Base-by-base conservation (phyloP, 53 echinoderm and acorn worm genomes). In the Paracentrotus lividus region DNA sequence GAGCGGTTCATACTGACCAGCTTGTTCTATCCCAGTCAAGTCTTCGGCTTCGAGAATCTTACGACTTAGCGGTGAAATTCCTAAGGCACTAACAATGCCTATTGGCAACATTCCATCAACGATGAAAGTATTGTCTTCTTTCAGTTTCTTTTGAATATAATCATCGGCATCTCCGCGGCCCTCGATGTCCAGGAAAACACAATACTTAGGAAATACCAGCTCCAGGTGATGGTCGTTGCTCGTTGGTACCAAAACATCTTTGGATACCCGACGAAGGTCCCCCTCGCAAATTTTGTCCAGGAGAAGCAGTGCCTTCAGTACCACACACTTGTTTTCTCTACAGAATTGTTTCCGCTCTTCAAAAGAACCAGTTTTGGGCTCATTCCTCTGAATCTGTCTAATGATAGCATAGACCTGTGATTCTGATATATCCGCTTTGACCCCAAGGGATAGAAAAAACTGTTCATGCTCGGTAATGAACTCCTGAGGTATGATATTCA, bases 1-100 rank as follows among this genome's bases (percentile, higher is more conserved):
- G 5, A 94, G 47, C 60, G 94, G 78, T 84, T 94, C 94, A 90
- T 81, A 90, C 49, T 94, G 94, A 18, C 94, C 94, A 8, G 91
- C 90, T 61, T 94, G 94, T 14, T 58, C 90, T 44, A 94, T 90
- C 10, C 94, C 90, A 42, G 31, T 64, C 14, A 94, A 59, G 26
- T 94, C 90, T 27, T 94, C 90, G 20, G 90, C 90, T 10, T 42
- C 84, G 15, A 49, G 52, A 45, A 94, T 20, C 18, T 88, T 49
- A 21, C 78, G 65, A 18, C 90, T 72, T 15, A 94, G 84, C 27
- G 94, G 90, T 42, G 18, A 59, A 40, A 90, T 77, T 16, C 90
- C 90, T 20, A 94, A 84, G 14, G 43, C 42, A 14, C 78, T 42
- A 42, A 90, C 84, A 61, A 94, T 94, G 15, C 36, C 38, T 18